A percentile compares a stretch with the other conserved stretches of the same genome.
phyloP scores from a whole-genome alignment of 2,888 invertebrate genomes.

The Elysia crispata region DNA sequence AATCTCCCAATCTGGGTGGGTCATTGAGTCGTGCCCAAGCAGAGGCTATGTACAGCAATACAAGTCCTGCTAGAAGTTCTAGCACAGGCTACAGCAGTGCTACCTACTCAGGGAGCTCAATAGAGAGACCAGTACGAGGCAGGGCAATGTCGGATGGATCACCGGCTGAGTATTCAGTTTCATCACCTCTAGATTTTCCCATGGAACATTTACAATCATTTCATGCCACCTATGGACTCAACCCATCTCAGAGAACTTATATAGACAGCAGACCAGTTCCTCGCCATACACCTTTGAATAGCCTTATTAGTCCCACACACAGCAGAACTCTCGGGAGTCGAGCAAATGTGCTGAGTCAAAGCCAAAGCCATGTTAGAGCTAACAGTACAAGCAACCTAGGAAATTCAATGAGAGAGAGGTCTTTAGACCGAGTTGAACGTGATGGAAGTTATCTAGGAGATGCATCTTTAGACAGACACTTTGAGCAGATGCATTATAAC shows the following conservation, averaged over 20 bases:
- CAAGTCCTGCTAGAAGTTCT: conserved; percentile 47
- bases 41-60: conserved; percentile 42
- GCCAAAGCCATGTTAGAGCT: conserved; percentile 53
- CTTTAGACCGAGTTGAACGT: conserved; percentile 63
- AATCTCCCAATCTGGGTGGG: conserved; percentile 34
- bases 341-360: conserved; percentile 36
- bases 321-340: conserved; percentile 47
- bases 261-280: conserved; percentile 52
- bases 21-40: conserved; percentile 45
- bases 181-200: conserved; percentile 70
- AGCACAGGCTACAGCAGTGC: conserved; percentile 44
- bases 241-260: conserved; percentile 51
- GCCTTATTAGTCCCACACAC: conserved; percentile 51
- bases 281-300: conserved; percentile 52
- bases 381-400: conserved; percentile 63
- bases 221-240: conserved; percentile 55
- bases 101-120: conserved; percentile 44
- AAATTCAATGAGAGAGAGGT: conserved; percentile 70
- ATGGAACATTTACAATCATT: conserved; percentile 67
- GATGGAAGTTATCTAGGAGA: conserved; percentile 65
- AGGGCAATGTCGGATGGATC: conserved; percentile 57
- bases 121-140: conserved; percentile 49
- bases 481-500: conserved; percentile 56
- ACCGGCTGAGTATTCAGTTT: conserved; percentile 53
- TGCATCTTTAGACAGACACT: conserved; percentile 75